These are phyloP conservation scores for Lepetodrilus schrolli DNA, from an alignment of 2,888 invertebrate species.

Conservation along the genomic window DNA sequence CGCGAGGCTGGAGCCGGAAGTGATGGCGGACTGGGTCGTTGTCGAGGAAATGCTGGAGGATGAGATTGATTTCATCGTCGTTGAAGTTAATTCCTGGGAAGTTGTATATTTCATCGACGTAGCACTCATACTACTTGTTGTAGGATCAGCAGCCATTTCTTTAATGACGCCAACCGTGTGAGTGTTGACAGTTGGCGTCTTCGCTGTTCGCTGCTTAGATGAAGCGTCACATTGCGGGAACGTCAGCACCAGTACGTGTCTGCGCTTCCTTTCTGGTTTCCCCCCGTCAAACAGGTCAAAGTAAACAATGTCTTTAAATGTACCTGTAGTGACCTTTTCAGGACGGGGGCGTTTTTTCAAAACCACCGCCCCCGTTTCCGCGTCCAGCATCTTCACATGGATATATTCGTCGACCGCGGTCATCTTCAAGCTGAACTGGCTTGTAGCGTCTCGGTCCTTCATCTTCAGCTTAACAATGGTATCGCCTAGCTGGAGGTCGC, in stretches of 20 bases:
- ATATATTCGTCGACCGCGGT: background rate
- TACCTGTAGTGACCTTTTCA: background rate
- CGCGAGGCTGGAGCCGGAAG: too few relatives aligned
- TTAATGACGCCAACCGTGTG: too few relatives aligned
- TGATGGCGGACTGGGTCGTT: too few relatives aligned
- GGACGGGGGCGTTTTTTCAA: background rate
- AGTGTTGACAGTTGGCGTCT: too few relatives aligned
- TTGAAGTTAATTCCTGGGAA: too few relatives aligned
- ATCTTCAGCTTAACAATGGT: background rate
- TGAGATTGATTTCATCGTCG: too few relatives aligned
- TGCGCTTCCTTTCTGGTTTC: background rate
- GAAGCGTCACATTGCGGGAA: background rate
- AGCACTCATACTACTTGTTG: too few relatives aligned
- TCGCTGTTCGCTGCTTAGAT: too few relatives aligned
- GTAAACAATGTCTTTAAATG: background rate
- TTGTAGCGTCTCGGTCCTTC: conserved; percentile 7
- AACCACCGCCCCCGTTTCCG: background rate
- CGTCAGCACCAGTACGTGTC: background rate
- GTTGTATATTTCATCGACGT: too few relatives aligned
- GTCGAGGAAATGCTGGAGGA: too few relatives aligned
- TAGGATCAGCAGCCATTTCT: too few relatives aligned
- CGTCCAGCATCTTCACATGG: background rate
- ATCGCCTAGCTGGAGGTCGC: background rate
- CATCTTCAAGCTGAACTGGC: background rate
- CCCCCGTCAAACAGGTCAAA: background rate